Evolutionary conservation across 2,113 vertebrate genomes (phyloP).

Genomic region (Pterocles orientalis): DNA sequence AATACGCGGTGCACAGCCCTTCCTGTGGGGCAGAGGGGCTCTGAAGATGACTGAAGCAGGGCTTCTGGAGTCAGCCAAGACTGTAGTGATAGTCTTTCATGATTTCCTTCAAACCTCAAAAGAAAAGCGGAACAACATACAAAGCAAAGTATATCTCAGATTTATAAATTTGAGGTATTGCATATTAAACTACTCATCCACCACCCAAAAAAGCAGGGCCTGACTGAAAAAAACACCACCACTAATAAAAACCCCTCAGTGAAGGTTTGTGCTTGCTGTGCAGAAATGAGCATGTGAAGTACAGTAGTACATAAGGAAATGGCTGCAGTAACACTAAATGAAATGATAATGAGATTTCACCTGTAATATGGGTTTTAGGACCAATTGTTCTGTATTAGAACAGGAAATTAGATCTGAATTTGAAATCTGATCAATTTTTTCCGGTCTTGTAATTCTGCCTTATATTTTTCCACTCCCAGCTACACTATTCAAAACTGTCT

Average conservation of each 20-base stretch:
- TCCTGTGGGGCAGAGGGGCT: neutral
- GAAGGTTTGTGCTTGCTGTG: neutral
- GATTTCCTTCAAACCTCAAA: neutral
- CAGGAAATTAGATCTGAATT: neutral
- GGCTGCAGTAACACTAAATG: neutral
- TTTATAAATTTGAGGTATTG: neutral
- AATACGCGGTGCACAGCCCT: neutral
- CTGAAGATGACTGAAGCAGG: neutral
- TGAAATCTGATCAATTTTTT: neutral
- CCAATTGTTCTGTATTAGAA: neutral
- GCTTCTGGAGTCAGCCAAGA: neutral
- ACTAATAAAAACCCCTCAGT: neutral
- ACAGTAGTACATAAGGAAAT: neutral
- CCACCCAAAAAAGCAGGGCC: neutral
- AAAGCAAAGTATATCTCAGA: neutral
- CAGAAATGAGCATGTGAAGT: neutral
- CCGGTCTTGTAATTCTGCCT: neutral
- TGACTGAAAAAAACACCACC: neutral
- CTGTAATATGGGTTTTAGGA: neutral
- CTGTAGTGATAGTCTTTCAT: neutral
- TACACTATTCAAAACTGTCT: conserved; percentile 1
- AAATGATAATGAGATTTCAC: neutral
- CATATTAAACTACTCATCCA: neutral
- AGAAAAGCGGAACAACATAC: neutral
- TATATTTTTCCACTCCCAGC: neutral